Base-by-base conservation (phyloP, 53 echinoderm and acorn worm species). In the Actinopyga echinites region DNA sequence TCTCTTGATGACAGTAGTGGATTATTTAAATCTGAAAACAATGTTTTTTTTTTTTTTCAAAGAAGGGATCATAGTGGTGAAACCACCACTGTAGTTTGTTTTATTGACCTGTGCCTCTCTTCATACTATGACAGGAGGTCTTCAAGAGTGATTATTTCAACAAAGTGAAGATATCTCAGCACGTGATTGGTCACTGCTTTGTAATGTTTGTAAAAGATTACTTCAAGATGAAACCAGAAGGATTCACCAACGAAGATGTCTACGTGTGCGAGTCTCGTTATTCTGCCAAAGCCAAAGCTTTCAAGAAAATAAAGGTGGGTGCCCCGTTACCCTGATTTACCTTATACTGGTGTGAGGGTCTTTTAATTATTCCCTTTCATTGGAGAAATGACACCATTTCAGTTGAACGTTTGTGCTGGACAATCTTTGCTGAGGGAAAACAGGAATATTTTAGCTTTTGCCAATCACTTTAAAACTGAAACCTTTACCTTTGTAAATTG, bases 71-170 rank as follows among this genome's bases (percentile, higher is more conserved):
- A 4, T 32, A 24, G 4, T 63, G 10, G 0, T 11, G n/a, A 32
- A 26, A 30, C 1, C 15, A 32, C 12, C 11, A 23, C 26, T 56
- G 0, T 2, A 15, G 17, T 49, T 49, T 49, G 2, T 49, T 6
- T 49, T 49, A 0, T 15, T 15, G 17, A 15, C 40, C 1, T 35
- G 20, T 12, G 9, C 1, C 11, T 75, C 22, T 20, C 32, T 33
- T 85, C 23, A 2, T 63, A 23, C 23, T 23, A 15, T 53, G 40
- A 30, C 85, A 96, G 96, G 96, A 96, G 75, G 96, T 96, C 12
- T 96, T 96, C 65, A 96, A 96, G 79, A 96, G 96, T 82, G 96
- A 96, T 73, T 96, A 96, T 67, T 96, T 91, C 96, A 96, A 96
- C 88, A 93, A 91, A 44, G 96, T 92, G 22, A 96, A 96, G 93